Base-by-base conservation (phyloP, 1,140 invertebrate genomes). In the Lasioglossum baleicum region DNA sequence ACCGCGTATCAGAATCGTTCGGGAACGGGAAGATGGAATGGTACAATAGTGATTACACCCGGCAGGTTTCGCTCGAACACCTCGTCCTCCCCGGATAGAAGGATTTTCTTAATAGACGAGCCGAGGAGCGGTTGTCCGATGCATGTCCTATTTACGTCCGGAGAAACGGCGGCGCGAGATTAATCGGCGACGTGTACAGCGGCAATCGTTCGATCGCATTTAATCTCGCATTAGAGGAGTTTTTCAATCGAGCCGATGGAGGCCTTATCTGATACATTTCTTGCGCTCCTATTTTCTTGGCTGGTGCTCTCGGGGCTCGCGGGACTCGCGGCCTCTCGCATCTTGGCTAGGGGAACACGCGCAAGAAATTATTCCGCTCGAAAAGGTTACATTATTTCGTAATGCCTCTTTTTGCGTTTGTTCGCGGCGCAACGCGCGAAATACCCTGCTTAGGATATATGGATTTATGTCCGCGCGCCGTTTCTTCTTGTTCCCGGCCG, bases 191-290 rank as follows among this genome's bases (percentile, higher is more conserved):
- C 69, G 69, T 65, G 61, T 48, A 66, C 17, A 17, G 26, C 10
- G 60, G 69, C 58, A 51, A 68, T 60, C 68, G 63, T 68, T 76
- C 72, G 65, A 69, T 44, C 44, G 65, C 56, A 8, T 67, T 79
- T 79, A 79, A 79, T 79, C 69, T 60, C 76, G 61, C 69, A 56
- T 79, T 79, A 79, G 61, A 72, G 35, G 17, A 65, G 35, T 73
- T 73, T 78, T 73, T 79, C 76, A 48, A 48, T 63, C 42, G 60
- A 31, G 8, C 35, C 35, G 76, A 73, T 22, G 22, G 69, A 35
- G 35, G 48, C 7, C 48, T 78, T 72, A 78, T 78, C 69, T 73
- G 69, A 79, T 79, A 79, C 69, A 73, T 35, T 79, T 79, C 76
- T 79, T 79, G 48, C 60, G 35, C 67, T 48, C 15, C 58, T 78